Conservation (phyloP, 1,140 invertebrate species). For the Drosophila parvula region DNA sequence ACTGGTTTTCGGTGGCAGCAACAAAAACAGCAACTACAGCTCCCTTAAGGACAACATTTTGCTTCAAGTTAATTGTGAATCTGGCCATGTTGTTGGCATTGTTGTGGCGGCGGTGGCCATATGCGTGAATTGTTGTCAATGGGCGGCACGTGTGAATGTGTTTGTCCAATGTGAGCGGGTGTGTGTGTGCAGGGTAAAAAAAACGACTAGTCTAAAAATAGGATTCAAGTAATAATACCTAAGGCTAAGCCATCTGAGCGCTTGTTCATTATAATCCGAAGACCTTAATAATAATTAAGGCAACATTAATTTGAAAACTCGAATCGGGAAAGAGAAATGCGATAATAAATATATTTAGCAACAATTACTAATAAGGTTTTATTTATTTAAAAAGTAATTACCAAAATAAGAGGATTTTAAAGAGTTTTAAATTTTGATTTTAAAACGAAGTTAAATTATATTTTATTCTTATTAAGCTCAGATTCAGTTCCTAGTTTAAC, state of each 20-base stretch:
- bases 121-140: constrained; percentile 74
- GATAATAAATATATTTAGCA: too few species aligned
- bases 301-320: background rate
- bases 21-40: constrained; percentile 16
- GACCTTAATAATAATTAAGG: background rate
- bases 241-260: background rate
- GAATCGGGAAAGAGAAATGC: background rate
- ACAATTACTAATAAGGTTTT: too few species aligned
- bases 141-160: constrained; percentile 58
- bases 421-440: too few species aligned
- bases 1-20: constrained; percentile 52
- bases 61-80: constrained; percentile 74
- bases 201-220: background rate
- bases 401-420: too few species aligned
- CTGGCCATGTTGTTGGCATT: constrained; percentile 26
- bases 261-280: background rate
- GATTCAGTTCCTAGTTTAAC: background rate
- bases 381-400: too few species aligned
- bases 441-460: too few species aligned
- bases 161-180: background rate
- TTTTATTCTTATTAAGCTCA: too few species aligned
- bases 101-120: constrained; percentile 23
- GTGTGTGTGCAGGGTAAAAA: constrained; percentile 5
- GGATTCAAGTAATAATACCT: too few species aligned
- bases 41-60: constrained; percentile 65